These are phyloP conservation scores for Coecobrya sp. DNA, from an alignment of 2,888 invertebrate species.

Conservation along the genomic window DNA sequence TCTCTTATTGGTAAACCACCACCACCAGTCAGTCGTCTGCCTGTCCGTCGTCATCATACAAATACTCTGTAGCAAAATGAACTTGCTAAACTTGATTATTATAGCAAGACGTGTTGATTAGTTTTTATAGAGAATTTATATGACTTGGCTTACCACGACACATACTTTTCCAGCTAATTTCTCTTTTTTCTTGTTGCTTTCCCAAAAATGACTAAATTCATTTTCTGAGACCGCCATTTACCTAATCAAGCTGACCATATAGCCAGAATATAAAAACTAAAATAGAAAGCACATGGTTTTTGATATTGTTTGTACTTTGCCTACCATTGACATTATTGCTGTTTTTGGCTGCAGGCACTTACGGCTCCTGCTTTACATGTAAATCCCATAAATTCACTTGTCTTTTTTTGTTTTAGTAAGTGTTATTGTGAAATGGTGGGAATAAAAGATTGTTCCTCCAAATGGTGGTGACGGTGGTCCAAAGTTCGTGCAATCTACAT, in stretches of 20 bases:
- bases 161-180: constrained; percentile 64
- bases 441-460: constrained; percentile 1
- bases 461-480: not conserved
- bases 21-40: constrained; percentile 4
- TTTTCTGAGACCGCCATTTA: constrained; percentile 5
- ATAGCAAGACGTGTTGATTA: constrained; percentile 44
- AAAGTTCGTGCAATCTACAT: not conserved
- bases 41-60: not conserved
- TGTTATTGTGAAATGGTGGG: constrained; percentile 5
- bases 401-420: constrained; percentile 20
- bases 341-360: not conserved
- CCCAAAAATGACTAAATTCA: constrained; percentile 71
- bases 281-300: not conserved
- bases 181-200: constrained; percentile 47
- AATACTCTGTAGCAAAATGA: not conserved
- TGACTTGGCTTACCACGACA: constrained; percentile 35
- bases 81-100: constrained; percentile 35
- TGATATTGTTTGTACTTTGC: not conserved
- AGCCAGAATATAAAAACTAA: not conserved
- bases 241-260: not conserved
- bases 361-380: not conserved
- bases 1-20: constrained; percentile 65
- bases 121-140: constrained; percentile 33
- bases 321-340: constrained; percentile 50
- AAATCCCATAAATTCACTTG: constrained; percentile 65